These are phyloP conservation scores for Ambastaia sidthimunki DNA, from an alignment of 2,797 vertebrate genomes.

Conservation along the genomic window DNA sequence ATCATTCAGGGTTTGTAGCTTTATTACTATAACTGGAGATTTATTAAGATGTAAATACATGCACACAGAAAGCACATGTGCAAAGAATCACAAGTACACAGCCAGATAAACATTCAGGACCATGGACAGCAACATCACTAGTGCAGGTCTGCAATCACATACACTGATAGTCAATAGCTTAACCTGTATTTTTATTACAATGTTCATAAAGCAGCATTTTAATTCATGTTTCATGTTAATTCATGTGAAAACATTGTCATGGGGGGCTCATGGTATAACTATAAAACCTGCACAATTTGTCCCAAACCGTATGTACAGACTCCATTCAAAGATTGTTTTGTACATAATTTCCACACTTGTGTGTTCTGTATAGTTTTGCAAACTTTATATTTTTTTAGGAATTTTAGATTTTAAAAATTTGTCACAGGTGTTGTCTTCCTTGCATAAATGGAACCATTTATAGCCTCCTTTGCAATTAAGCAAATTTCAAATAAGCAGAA, in stretches of 20 bases:
- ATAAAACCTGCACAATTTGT: too few relatives aligned
- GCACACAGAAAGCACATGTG: not conserved
- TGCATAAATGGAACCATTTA: too few relatives aligned
- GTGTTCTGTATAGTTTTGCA: too few relatives aligned
- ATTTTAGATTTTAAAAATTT: too few relatives aligned
- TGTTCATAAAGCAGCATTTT: not conserved
- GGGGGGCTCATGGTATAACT: not conserved
- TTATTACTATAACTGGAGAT: constrained; percentile 25
- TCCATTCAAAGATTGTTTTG: too few relatives aligned
- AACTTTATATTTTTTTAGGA: too few relatives aligned
- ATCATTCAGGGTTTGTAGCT: constrained; percentile 1
- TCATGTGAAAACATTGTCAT: not conserved
- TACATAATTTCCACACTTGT: too few relatives aligned
- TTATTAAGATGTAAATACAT: constrained; percentile 13
- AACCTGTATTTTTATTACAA: not conserved
- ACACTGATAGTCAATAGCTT: not conserved
- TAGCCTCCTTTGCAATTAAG: too few relatives aligned
- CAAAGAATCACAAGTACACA: not conserved
- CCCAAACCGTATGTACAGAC: too few relatives aligned
- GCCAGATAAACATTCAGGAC: constrained; percentile 64
- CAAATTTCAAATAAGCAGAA: too few relatives aligned
- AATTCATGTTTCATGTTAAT: too few relatives aligned
- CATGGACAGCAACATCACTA: constrained; percentile 69
- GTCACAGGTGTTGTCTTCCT: too few relatives aligned
- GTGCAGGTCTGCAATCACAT: not conserved